Evolutionary conservation across 2,113 vertebrate species (phyloP).

Genomic region (Geococcyx californianus): DNA sequence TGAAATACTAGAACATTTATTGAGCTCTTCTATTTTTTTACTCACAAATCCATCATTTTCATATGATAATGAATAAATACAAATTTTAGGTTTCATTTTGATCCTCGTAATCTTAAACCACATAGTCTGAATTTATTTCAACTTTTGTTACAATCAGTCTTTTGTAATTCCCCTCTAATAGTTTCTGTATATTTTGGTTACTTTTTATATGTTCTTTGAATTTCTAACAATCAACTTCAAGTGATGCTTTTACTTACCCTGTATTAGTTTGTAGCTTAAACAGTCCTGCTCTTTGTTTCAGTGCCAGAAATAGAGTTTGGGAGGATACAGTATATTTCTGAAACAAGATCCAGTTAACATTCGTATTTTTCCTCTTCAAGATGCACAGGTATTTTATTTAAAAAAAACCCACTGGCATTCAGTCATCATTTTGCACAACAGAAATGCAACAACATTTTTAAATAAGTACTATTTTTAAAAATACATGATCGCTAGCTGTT

Average conservation of each 20-base stretch:
- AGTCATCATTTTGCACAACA: neutral
- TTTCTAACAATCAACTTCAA: neutral
- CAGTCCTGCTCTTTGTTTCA: rapidly evolving
- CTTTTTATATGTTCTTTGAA: neutral
- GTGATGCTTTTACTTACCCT: neutral
- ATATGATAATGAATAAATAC: neutral
- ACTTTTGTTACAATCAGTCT: neutral
- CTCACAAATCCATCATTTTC: neutral
- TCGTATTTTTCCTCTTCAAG: neutral
- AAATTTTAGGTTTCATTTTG: neutral
- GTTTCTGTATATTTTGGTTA: neutral
- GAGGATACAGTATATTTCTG: neutral
- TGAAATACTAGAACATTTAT: neutral
- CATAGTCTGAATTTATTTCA: neutral
- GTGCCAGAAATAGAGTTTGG: neutral
- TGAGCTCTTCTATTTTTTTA: neutral
- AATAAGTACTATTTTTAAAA: neutral
- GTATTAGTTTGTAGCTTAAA: neutral
- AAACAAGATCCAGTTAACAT: neutral
- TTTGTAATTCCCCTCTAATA: neutral
- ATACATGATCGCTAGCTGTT: neutral
- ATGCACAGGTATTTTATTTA: neutral
- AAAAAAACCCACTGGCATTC: neutral
- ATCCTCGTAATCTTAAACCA: neutral
- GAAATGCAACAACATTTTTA: neutral